Evolutionary conservation across 2,888 invertebrate species (phyloP), one percentile per base, ranked within the genome.

Genomic region (Drosophila subquinaria): DNA sequence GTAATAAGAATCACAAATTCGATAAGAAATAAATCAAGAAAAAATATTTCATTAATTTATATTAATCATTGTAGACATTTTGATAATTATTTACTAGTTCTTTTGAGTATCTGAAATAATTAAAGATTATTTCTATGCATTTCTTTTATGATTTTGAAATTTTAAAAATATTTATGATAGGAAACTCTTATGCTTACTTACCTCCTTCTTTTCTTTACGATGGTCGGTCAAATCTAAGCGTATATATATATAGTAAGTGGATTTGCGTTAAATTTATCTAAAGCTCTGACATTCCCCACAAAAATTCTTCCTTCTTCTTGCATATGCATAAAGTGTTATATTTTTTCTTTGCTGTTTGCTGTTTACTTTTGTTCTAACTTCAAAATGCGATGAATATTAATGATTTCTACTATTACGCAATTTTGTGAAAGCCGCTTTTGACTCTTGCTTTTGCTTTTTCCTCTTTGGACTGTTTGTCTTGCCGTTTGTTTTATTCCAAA

Each of bases 301-400:
- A 30, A 42, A 4, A 20, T 42, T n/a, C n/a, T 15, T 17, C 15
- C 27, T 1, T 9, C 13, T 17, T 71, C 62, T 59, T 43, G 35
- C 47, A 76, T 76, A 63, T 66, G 65, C 62, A 56, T 64, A 33
- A 45, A 33, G 51, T 27, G 53, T 27, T 30, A 9, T 6, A 13
- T 36, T 59, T 42, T 56, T 42, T 27, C 27, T 27, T n/a, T 35
- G 11, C 6, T 15, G 30, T 3, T 4, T 13, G 17, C 17, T 35
- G 42, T 50, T 52, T 66, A 52, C 55, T 20, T 69, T 69, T 66
- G 30, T 63, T 47, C 27, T 47, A 65, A 52, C 47, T 67, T 65
- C n/a, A 70, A 53, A 79, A 71, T 63, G 76, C 74, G 81, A 90
- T 90, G 86, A 91, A 91, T 91, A 91, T 91, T 91, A 91, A 91